Conservation (phyloP, 2,888 invertebrate genomes). For the Drosophila demipolita region DNA sequence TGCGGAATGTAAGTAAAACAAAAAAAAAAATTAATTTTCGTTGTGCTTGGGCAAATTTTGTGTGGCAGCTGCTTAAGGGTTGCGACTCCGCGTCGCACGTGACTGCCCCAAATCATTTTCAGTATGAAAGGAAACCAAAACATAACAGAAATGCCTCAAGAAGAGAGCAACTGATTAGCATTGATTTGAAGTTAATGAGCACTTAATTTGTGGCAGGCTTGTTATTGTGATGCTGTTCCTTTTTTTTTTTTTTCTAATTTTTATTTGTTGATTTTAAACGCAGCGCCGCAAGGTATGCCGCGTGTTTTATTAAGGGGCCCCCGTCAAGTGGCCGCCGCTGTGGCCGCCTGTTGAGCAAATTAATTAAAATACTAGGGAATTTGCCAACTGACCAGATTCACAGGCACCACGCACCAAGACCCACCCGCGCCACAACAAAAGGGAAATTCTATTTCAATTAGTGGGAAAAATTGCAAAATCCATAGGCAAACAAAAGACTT, state of each 20-base stretch:
- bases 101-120: conserved; percentile 4
- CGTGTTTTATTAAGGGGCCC: conserved; percentile 43
- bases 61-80: conserved; percentile 11
- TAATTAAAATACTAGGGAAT: conserved; percentile 78
- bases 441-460: conserved; percentile 80
- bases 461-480: conserved; percentile 78
- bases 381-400: conserved; percentile 55
- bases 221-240: conserved; percentile 14
- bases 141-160: conserved; percentile 3
- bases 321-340: conserved; percentile 31
- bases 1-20: conserved; percentile 7
- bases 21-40: conserved; percentile 33
- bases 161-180: conserved; percentile 71
- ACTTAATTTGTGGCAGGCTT: conserved; percentile 59
- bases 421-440: conserved; percentile 52
- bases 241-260: not conserved
- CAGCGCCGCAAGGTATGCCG: conserved; percentile 66
- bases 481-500: conserved; percentile 78
- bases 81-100: conserved; percentile 13
- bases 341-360: conserved; percentile 68
- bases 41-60: conserved; percentile 7
- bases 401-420: not conserved
- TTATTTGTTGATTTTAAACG: conserved; percentile 16
- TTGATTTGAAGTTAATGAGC: conserved; percentile 76
- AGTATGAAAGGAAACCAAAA: not conserved